Evolutionary conservation across 2,113 vertebrate genomes (phyloP).

Genomic region (Pollimyrus isidori): DNA sequence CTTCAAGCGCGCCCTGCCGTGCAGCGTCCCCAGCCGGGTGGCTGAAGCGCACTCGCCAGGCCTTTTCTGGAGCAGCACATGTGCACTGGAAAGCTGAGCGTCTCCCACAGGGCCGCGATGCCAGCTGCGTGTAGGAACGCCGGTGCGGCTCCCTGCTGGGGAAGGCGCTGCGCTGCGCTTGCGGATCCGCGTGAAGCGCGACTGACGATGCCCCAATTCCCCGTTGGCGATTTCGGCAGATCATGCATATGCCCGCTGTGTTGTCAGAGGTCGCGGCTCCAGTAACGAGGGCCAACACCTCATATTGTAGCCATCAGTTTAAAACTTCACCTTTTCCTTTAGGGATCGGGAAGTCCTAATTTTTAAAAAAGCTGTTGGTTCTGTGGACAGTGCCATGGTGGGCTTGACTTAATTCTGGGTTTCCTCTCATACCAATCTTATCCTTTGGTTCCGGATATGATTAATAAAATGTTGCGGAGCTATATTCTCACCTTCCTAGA

Average conservation of each 20-base stretch:
- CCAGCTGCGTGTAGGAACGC: background rate
- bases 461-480: background rate
- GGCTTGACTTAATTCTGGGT: background rate
- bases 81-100: background rate
- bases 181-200: background rate
- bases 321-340: background rate
- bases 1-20: background rate
- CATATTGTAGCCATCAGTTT: background rate
- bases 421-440: background rate
- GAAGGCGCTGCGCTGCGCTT: background rate
- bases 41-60: background rate
- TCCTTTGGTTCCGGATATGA: background rate
- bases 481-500: background rate
- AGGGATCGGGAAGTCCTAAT: background rate
- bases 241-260: background rate
- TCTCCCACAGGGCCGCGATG: background rate
- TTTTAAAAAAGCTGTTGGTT: background rate
- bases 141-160: background rate
- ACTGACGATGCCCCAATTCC: background rate
- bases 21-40: background rate
- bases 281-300: background rate
- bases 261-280: background rate
- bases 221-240: background rate
- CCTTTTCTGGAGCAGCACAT: slow-evolving; percentile 2
- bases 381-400: background rate